Evolutionary conservation across 2,888 invertebrate genomes (phyloP).

Genomic region (Serripes groenlandicus): DNA sequence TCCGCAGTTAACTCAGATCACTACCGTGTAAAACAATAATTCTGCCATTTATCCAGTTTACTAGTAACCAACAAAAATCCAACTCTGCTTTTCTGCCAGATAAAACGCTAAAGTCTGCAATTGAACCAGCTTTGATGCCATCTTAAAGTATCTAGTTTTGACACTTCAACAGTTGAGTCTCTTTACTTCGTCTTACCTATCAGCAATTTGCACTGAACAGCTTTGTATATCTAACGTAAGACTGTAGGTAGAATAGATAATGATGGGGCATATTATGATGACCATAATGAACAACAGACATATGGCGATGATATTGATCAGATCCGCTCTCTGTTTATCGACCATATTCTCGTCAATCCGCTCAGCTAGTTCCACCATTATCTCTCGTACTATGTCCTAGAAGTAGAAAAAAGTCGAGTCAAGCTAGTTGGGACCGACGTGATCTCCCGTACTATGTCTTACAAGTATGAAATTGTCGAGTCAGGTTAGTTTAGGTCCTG

Average conservation of each 20-base stretch:
- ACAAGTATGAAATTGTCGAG: not conserved
- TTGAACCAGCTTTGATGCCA: too few relatives aligned
- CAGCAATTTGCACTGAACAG: constrained; percentile 78
- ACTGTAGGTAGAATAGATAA: constrained; percentile 73
- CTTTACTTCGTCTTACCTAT: too few relatives aligned
- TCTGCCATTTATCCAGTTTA: too few relatives aligned
- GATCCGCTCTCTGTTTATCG: constrained; percentile 60
- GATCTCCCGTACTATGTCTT: constrained; percentile 68
- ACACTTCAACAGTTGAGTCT: too few relatives aligned
- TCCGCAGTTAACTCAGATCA: too few relatives aligned
- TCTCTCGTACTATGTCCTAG: constrained; percentile 67
- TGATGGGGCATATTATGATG: constrained; percentile 77
- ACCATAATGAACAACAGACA: constrained; percentile 76
- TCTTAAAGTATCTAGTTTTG: too few relatives aligned
- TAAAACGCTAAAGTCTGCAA: too few relatives aligned
- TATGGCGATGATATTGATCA: constrained; percentile 74
- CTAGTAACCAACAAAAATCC: too few relatives aligned
- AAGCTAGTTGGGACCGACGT: constrained; percentile 61
- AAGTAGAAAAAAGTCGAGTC: not conserved
- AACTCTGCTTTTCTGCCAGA: too few relatives aligned
- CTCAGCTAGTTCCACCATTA: constrained; percentile 62
- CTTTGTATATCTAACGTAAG: constrained; percentile 80
- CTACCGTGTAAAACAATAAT: too few relatives aligned
- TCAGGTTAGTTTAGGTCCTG: constrained; percentile 46
- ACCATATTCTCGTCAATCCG: constrained; percentile 66